A percentile compares a stretch with the other conserved stretches of the same genome.
phyloP scores from a whole-genome alignment of 2,113 vertebrate species.

The Sylvilagus bachmani region DNA sequence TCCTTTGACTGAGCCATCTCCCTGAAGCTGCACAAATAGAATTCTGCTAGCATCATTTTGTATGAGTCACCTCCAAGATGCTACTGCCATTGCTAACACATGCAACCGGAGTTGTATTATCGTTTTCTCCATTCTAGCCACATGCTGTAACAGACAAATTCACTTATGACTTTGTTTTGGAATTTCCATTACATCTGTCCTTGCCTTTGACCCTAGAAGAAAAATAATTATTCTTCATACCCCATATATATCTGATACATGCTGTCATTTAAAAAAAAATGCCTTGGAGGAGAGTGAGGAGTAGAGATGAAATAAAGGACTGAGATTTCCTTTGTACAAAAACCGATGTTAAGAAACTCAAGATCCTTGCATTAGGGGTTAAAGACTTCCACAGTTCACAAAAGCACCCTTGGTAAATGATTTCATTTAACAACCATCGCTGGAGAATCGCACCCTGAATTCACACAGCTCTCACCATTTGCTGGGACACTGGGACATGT shows the following conservation, averaged over 20 bases:
- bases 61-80: background rate
- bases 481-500: conserved; percentile 35
- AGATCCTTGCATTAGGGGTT: background rate
- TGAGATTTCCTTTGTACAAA: background rate
- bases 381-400: conserved; percentile 62
- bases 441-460: conserved; percentile 66
- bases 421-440: conserved; percentile 48
- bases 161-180: background rate
- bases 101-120: background rate
- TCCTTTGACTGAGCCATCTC: background rate
- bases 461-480: conserved; percentile 63
- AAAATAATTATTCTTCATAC: background rate
- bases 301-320: background rate
- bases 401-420: conserved; percentile 63
- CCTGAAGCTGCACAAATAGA: background rate
- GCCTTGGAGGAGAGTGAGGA: background rate
- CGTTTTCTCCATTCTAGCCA: background rate
- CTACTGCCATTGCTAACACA: conserved; percentile 23
- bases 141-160: background rate
- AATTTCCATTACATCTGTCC: conserved; percentile 39
- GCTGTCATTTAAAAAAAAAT: background rate
- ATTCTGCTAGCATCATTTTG: background rate
- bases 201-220: conserved; percentile 24
- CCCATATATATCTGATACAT: background rate
- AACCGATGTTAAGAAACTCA: background rate